Evolutionary conservation across 1,140 invertebrate species (phyloP).

Genomic region (Microplitis mediator): DNA sequence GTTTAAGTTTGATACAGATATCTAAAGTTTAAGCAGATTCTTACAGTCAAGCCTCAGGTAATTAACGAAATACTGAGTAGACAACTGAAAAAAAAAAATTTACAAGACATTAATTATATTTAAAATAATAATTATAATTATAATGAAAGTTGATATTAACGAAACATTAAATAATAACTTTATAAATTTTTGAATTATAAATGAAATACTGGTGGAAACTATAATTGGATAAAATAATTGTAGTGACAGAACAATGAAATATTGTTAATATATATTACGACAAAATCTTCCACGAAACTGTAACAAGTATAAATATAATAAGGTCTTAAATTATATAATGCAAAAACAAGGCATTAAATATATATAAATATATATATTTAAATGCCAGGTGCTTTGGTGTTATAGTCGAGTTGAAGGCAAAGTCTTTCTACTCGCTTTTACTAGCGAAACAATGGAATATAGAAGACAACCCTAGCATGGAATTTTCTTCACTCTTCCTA

Average conservation of each 20-base stretch:
- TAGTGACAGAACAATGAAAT: not conserved
- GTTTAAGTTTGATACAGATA: too few species aligned
- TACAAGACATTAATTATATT: too few species aligned
- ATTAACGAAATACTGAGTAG: too few species aligned
- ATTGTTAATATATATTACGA: not conserved
- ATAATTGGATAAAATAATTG: not conserved
- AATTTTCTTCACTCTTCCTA: slow-evolving; percentile 1
- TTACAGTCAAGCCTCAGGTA: too few species aligned
- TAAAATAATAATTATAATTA: not conserved
- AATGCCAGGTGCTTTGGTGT: not conserved
- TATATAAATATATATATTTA: not conserved
- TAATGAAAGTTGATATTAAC: not conserved
- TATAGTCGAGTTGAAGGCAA: slow-evolving; percentile 9
- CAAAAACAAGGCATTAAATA: slow-evolving; percentile 4
- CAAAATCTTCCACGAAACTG: not conserved
- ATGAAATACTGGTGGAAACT: too few species aligned
- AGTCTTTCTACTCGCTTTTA: not conserved
- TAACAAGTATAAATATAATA: slow-evolving; percentile 20
- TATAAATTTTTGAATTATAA: too few species aligned
- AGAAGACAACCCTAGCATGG: slow-evolving; percentile 1
- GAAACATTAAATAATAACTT: not conserved
- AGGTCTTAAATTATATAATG: not conserved
- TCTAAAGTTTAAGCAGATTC: too few species aligned
- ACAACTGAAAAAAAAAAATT: too few species aligned
- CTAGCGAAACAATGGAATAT: slow-evolving; percentile 10